These are phyloP conservation scores for Caenorhabditis parvicauda DNA, from an alignment of 2,888 invertebrate genomes.

Conservation along the genomic window DNA sequence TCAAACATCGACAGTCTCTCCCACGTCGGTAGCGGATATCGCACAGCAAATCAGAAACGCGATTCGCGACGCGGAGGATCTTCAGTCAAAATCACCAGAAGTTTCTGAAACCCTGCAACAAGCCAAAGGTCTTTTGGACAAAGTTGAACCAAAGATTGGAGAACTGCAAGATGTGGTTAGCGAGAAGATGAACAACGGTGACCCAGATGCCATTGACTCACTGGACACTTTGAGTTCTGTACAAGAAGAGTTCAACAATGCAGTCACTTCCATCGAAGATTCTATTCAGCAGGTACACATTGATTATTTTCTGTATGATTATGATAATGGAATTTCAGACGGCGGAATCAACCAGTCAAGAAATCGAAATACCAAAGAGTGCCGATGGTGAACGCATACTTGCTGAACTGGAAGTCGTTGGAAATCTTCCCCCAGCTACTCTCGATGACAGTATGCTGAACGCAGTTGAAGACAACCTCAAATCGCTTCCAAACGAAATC, in stretches of 20 bases:
- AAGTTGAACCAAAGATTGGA: background rate
- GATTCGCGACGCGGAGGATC: too few species aligned
- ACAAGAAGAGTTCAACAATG: constrained; percentile 6
- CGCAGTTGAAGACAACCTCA: constrained; percentile 7
- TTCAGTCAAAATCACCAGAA: too few species aligned
- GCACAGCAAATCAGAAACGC: too few species aligned
- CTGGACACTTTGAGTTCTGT: constrained; percentile 7
- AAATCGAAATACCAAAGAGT: background rate
- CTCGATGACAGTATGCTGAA: constrained; percentile 8
- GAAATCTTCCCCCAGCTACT: constrained; percentile 2
- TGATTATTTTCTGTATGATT: background rate
- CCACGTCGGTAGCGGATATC: background rate
- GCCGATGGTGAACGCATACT: constrained; percentile 4
- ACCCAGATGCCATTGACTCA: constrained; percentile 1
- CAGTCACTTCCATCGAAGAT: background rate
- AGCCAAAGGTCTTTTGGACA: background rate
- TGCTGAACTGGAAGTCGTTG: constrained; percentile 5
- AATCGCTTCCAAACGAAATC: constrained; percentile 9
- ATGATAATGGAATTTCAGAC: background rate
- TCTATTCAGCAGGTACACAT: background rate
- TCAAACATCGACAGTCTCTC: constrained; percentile 1
- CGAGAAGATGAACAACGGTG: constrained; percentile 2
- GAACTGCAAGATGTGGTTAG: constrained; percentile 5
- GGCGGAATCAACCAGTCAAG: background rate
- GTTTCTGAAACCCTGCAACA: constrained; percentile 2